A percentile compares a stretch with the other conserved stretches of the same genome.
These are phyloP conservation scores for Seriola rivoliana DNA, from an alignment of 2,113 vertebrate genomes.

Conservation along the genomic window DNA sequence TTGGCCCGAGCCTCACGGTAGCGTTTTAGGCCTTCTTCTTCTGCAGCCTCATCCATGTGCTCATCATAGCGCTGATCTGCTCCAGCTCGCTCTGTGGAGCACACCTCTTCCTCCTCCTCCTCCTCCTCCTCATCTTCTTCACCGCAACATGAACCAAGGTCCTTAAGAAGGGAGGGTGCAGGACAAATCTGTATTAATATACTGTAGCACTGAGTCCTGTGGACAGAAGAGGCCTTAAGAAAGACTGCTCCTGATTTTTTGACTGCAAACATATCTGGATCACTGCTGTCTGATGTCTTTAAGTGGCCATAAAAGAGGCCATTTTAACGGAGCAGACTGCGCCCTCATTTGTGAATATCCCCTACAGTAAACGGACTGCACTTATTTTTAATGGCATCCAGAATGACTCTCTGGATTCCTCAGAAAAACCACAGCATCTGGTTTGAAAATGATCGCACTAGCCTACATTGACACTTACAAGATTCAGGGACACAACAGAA, in stretches of 20 bases:
- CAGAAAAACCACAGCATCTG: no score
- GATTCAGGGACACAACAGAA: no score
- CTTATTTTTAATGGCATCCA: no score
- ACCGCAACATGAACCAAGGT: constrained; percentile 63
- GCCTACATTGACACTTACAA: no score
- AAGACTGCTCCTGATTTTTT: not conserved
- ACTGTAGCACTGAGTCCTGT: not conserved
- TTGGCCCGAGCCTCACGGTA: constrained; percentile 93
- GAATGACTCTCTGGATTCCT: no score
- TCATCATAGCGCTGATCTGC: constrained; percentile 90
- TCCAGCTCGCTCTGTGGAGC: constrained; percentile 78
- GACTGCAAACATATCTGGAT: not conserved
- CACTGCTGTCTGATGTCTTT: not conserved
- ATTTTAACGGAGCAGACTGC: not conserved
- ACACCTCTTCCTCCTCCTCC: constrained; percentile 89
- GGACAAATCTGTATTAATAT: not conserved
- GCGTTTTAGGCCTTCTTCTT: constrained; percentile 89
- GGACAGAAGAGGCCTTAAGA: not conserved
- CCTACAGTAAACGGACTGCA: not conserved
- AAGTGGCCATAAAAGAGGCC: no score
- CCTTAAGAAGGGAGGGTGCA: constrained; percentile 57
- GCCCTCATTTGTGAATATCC: not conserved
- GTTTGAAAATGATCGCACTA: no score
- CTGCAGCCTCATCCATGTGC: constrained; percentile 89
- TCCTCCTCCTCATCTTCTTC: constrained; percentile 82